phyloP scores from a whole-genome alignment of 1,140 invertebrate species.

The Papilio machaon region DNA sequence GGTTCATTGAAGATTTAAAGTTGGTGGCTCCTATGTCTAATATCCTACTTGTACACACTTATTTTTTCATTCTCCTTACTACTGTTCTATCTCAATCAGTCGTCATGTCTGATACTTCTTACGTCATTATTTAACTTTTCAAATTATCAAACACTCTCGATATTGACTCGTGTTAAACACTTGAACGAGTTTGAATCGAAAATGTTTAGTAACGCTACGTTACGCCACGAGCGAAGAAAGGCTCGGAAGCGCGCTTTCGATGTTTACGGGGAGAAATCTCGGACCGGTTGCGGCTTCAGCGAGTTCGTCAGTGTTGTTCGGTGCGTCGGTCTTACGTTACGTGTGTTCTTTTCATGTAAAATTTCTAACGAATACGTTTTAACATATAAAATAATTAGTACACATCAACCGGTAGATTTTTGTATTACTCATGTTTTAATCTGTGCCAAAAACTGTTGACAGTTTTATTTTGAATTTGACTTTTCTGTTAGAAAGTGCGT shows the following conservation, averaged over 20 bases:
- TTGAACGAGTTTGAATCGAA: conserved; percentile 44
- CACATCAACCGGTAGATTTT: conserved; percentile 31
- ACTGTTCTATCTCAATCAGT: no score
- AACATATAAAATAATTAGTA: conserved; percentile 45
- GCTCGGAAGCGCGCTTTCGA: conserved; percentile 76
- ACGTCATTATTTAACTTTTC: not conserved
- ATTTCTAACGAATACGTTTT: conserved; percentile 42
- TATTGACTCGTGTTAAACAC: conserved; percentile 13
- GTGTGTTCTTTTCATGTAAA: conserved; percentile 34
- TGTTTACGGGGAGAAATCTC: conserved; percentile 80
- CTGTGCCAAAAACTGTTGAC: conserved; percentile 48
- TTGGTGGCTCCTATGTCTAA: not conserved
- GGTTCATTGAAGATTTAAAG: not conserved
- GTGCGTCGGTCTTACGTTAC: conserved; percentile 52
- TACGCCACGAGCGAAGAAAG: conserved; percentile 76
- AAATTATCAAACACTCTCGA: not conserved
- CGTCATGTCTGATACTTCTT: no score
- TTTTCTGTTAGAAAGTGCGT: conserved; percentile 62
- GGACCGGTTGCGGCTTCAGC: conserved; percentile 59
- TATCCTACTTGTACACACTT: no score
- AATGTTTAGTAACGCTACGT: conserved; percentile 58
- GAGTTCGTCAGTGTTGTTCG: conserved; percentile 62
- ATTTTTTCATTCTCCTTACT: no score
- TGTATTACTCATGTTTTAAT: conserved; percentile 47
- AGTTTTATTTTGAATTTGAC: conserved; percentile 43